phyloP scores from a whole-genome alignment of 2,113 vertebrate species.

The Neogobius melanostomus region DNA sequence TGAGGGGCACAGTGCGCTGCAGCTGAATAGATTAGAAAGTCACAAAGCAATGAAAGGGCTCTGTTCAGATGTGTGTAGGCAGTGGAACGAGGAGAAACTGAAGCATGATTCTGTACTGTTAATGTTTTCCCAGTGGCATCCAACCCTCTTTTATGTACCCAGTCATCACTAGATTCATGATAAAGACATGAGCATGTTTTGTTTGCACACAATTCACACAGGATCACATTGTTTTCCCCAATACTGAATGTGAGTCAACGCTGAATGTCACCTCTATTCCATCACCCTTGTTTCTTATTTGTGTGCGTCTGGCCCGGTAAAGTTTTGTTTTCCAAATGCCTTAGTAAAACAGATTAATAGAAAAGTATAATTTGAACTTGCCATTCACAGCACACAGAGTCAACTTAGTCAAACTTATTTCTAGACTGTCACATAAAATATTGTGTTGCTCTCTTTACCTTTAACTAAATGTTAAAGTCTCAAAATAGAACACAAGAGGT shows the following conservation, averaged over 20 bases:
- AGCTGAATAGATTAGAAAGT: constrained; percentile 39
- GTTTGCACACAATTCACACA: background rate
- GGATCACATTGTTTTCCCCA: background rate
- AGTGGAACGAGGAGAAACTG: constrained; percentile 12
- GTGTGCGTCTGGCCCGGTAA: background rate
- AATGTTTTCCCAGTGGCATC: constrained; percentile 13
- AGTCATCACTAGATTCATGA: constrained; percentile 8
- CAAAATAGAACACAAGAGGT: constrained; percentile 1
- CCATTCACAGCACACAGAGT: no score
- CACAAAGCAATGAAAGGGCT: constrained; percentile 20
- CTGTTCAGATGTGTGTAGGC: constrained; percentile 18
- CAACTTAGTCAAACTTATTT: no score
- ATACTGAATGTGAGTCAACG: background rate
- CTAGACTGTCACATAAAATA: no score
- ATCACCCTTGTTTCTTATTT: background rate
- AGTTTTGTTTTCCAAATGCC: background rate
- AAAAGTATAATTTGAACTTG: no score
- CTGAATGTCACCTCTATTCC: background rate
- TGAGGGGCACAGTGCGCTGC: background rate
- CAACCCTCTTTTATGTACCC: background rate
- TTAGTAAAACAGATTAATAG: no score
- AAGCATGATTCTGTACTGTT: constrained; percentile 9
- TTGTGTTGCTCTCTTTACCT: no score
- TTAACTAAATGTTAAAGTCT: no score
- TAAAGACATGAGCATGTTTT: background rate